A percentile compares a stretch with the other conserved stretches of the same genome.
Conservation (phyloP, 1,140 invertebrate genomes). For the Drosophila tsacasi region DNA sequence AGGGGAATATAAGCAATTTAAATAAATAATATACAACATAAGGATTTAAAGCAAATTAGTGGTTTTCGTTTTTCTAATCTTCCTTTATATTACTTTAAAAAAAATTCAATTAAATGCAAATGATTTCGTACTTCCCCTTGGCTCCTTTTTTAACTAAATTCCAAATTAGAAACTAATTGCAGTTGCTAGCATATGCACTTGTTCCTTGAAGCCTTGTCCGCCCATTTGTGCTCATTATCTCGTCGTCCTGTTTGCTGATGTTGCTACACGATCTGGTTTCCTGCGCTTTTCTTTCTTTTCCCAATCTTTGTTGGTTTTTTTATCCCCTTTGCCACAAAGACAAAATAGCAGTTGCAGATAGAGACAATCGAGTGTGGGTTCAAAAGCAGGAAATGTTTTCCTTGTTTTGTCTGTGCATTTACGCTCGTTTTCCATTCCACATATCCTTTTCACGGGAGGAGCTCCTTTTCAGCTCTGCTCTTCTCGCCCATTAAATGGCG, state of each 20-base stretch:
- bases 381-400: conserved; percentile 28
- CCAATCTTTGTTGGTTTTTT: conserved; percentile 4
- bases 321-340: conserved; percentile 18
- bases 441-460: conserved; percentile 25
- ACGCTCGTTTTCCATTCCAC: conserved; percentile 34
- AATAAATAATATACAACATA: too few species aligned
- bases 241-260: conserved; percentile 23
- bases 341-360: conserved; percentile 30
- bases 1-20: neutral
- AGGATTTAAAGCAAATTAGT: neutral
- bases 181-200: neutral
- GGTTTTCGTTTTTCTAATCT: neutral
- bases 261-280: conserved; percentile 4
- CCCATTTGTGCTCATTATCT: conserved; percentile 33
- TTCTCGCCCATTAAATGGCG: conserved; percentile 32
- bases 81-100: neutral
- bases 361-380: conserved; percentile 29
- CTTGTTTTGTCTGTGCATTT: conserved; percentile 38
- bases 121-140: fast-evolving
- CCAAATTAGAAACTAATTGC: conserved; percentile 18
- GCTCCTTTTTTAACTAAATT: neutral
- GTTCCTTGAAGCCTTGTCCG: conserved; percentile 1
- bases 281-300: neutral
- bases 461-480: conserved; percentile 26
- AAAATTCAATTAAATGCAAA: neutral